Conservation (phyloP, 2,113 vertebrate genomes). For the Tricholaema leucomelas region DNA sequence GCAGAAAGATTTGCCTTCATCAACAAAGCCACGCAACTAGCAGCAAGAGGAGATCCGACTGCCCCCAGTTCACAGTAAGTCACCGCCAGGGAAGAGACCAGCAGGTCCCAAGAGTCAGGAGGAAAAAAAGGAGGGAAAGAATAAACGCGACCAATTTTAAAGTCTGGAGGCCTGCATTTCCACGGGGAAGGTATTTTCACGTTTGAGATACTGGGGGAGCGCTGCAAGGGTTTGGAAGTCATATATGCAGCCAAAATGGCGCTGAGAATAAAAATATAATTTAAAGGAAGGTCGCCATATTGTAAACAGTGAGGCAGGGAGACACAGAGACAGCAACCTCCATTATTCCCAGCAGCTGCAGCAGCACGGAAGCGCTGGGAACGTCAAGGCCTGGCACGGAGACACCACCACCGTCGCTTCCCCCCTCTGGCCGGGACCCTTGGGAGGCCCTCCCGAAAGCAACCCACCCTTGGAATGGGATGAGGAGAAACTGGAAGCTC, state of each 20-base stretch:
- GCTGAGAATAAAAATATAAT: conserved; percentile 85
- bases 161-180: conserved; percentile 39
- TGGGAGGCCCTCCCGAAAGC: neutral
- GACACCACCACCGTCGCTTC: neutral
- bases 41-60: neutral
- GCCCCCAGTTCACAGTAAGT: neutral
- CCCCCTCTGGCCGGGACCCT: neutral
- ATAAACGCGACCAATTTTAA: conserved; percentile 38
- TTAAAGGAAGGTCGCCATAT: conserved; percentile 92
- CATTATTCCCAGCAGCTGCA: conserved; percentile 70
- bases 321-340: conserved; percentile 74
- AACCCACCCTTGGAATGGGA: neutral
- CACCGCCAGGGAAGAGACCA: neutral
- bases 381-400: conserved; percentile 51
- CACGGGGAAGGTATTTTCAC: neutral
- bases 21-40: conserved; percentile 25
- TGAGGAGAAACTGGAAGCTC: neutral
- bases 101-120: conserved; percentile 12
- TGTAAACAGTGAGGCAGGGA: conserved; percentile 85
- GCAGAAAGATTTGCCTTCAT: conserved; percentile 16
- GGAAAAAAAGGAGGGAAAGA: conserved; percentile 58
- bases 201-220: neutral
- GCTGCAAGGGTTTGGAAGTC: conserved; percentile 52
- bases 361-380: conserved; percentile 62
- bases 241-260: conserved; percentile 88